Conservation (phyloP, 2,797 vertebrate species). For the Taeniopygia guttata region DNA sequence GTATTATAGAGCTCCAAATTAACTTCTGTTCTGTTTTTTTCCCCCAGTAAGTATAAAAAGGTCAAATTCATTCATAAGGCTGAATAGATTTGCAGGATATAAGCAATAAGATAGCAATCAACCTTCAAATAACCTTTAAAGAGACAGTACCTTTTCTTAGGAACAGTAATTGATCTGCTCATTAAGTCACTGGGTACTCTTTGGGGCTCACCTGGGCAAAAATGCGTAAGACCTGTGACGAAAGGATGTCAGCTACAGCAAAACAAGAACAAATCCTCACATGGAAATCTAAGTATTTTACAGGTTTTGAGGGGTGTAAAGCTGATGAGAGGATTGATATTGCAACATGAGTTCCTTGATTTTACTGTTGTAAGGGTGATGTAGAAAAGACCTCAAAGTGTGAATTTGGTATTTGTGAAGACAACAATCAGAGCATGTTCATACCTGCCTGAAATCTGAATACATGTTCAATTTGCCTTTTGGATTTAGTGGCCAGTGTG, state of each 20-base stretch:
- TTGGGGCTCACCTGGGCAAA: constrained; percentile 68
- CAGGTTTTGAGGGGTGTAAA: not conserved
- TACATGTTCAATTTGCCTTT: not conserved
- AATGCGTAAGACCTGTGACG: not conserved
- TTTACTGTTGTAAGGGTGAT: not conserved
- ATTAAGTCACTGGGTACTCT: constrained; percentile 70
- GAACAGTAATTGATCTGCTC: constrained; percentile 80
- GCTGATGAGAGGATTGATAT: not conserved
- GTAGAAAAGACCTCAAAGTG: not conserved
- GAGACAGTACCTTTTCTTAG: constrained; percentile 72
- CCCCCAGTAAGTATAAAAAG: constrained; percentile 90
- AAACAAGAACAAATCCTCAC: constrained; percentile 13
- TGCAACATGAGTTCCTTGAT: not conserved
- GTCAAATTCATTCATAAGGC: constrained; percentile 98
- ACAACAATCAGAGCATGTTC: rapidly evolving
- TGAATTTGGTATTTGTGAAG: not conserved
- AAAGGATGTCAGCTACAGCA: constrained; percentile 51
- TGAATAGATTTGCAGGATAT: constrained; percentile 87
- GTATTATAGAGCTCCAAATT: constrained; percentile 92
- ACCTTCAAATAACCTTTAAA: constrained; percentile 90
- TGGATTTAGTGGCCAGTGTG: not conserved
- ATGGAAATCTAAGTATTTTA: constrained; percentile 13
- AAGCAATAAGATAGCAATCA: constrained; percentile 88
- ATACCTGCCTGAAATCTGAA: not conserved
- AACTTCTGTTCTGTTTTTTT: constrained; percentile 89